Base-by-base conservation (phyloP, 2,888 invertebrate genomes). In the Drosophila prolongata region DNA sequence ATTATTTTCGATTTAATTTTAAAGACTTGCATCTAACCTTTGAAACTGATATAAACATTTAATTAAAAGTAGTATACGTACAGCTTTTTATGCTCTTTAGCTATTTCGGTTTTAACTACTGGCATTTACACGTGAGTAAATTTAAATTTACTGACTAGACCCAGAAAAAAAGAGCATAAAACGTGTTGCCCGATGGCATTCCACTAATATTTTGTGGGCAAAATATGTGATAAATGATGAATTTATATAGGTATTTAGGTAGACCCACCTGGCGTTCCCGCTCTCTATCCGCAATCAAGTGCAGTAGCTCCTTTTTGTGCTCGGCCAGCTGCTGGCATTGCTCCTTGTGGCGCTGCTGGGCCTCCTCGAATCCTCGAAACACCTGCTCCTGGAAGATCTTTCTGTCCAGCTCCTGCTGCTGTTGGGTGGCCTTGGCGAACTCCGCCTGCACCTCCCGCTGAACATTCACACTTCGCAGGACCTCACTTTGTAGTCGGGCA, bases 401-500 rank as follows among this genome's bases (percentile, higher is more conserved):
- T 1, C 80, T 87, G 74, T 93, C 93, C 66, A 89, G 82, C 0
- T 69, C 46, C 6, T 76, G 76, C 42, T 89, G 88, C 30, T 91
- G 80, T 60, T 85, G 89, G 8, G 76, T 27, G 5, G 82, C 81
- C 38, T 78, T 79, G 34, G 86, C 87, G 19, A 89, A 89, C 49
- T 91, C 87, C 10, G 74, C 72, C 40, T 87, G 90, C 10, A 92
- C 82, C 35, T 88, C 78, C 1, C 89, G 78, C 65, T 92, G 92
- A 1, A 90, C 87, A 16, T 90, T 89, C 6, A 92, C 81, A 11
- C 85, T 89, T 2, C 90, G 88, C 30, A 92, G 54, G 1, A 92
- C 91, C 66, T 92, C 91, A 61, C 92, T 91, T 44, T 90, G 89
- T 8, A 90, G 75, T 3, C 87, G 89, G n/a, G 92, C 92, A 43